Percentiles rank a stretch among this genome's conserved stretches.
phyloP scores from a whole-genome alignment of 2,888 invertebrate species.

The Thymelicus sylvestris region DNA sequence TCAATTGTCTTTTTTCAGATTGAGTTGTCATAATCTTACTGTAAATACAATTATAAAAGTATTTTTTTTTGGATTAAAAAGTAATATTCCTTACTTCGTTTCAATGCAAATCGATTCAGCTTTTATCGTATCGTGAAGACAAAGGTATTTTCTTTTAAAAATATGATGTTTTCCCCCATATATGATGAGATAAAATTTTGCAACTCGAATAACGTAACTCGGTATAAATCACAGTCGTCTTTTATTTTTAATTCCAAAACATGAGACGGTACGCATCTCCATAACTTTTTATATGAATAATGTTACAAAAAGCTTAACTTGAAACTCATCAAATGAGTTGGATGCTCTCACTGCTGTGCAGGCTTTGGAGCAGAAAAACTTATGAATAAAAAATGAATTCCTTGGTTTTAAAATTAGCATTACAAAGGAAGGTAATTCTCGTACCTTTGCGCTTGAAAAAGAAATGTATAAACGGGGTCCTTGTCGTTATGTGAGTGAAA shows the following conservation, averaged over 20 bases:
- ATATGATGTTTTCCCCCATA: no score
- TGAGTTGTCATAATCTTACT: no score
- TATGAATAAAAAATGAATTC: constrained; percentile 85
- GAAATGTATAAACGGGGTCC: constrained; percentile 74
- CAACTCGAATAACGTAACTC: no score
- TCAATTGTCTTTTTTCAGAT: no score
- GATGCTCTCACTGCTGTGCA: constrained; percentile 78
- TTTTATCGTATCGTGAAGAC: no score
- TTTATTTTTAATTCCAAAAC: constrained; percentile 22
- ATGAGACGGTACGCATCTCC: constrained; percentile 46
- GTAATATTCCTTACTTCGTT: no score
- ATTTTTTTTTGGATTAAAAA: no score
- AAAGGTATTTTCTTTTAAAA: no score
- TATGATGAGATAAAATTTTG: no score
- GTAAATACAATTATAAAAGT: no score
- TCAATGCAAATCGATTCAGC: no score
- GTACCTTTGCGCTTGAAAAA: constrained; percentile 78
- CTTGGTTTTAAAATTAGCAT: constrained; percentile 84
- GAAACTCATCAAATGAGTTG: constrained; percentile 75
- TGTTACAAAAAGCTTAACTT: constrained; percentile 57
- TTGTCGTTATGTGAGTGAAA: constrained; percentile 74
- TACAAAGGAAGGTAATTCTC: constrained; percentile 82
- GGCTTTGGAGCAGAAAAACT: constrained; percentile 81
- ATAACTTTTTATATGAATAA: constrained; percentile 58
- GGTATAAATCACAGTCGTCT: neutral